Base-by-base conservation (phyloP, 2,888 invertebrate species). In the Anthophora plumipes region DNA sequence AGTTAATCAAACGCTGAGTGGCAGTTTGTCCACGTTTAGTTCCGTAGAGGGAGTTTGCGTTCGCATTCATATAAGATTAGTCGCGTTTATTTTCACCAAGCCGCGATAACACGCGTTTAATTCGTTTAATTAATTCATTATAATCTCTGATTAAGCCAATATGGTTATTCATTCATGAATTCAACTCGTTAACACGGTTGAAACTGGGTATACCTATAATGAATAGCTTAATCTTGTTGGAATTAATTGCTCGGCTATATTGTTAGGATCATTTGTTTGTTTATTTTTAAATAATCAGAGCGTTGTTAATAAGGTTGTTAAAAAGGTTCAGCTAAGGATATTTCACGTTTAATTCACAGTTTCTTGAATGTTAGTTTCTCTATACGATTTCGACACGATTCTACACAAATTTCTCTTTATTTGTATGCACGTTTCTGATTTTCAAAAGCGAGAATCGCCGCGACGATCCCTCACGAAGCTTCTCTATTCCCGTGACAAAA, bases 381-480 rank as follows among this genome's bases (percentile, higher is more conserved):
- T 63, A 52, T 68, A 59, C 71, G 59, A 79, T 63, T n/a, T 72
- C 60, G 52, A 41, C 68, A 41, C 48, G 61, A 14, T 17, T 14
- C 43, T 60, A 46, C 80, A 60, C 69, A 73, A 73, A 80, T 80
- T 69, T 20, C 59, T 37, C 48, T 54, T 67, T 72, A 61, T 77
- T 52, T 59, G 43, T 48, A 46, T 20, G 20, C 54, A 52, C 25
- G 57, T 25, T 11, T 20, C 48, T 55, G 79, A 78, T 78, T 78
- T 48, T 37, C 64, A 43, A 41, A 54, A 25, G 46, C 46, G 64
- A 37, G 63, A 14, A 50, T 25, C 63, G 22, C 17, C 63, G 41
- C 37, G 48, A n/a, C 46, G 52, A 59, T 25, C 76, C 25, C 66
- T 25, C n/a, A 0, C 14, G 66, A 39, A n/a, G 37, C 46, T 46